Percentiles rank a stretch among this genome's conserved stretches.
phyloP scores from a whole-genome alignment of 2,797 vertebrate genomes.

The Malurus splendens region DNA sequence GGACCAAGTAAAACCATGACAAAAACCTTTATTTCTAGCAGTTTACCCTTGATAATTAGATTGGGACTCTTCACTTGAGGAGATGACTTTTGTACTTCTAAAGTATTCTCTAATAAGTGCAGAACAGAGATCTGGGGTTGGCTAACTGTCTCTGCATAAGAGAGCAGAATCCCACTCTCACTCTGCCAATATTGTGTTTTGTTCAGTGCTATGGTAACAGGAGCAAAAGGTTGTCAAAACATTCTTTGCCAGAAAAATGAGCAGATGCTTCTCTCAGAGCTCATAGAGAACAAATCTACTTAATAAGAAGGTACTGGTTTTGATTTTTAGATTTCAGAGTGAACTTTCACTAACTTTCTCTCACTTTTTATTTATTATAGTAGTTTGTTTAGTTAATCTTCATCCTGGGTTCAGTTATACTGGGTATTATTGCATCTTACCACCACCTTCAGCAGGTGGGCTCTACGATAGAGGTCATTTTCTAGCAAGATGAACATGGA shows the following conservation, averaged over 20 bases:
- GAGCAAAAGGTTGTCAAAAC: constrained; percentile 6
- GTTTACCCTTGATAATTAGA: background rate
- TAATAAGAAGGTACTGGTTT: background rate
- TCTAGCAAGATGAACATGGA: background rate
- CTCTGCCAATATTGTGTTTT: background rate
- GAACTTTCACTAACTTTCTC: background rate
- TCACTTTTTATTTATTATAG: background rate
- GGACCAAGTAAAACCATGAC: too few relatives aligned
- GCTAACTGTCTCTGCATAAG: background rate
- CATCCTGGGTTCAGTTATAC: background rate
- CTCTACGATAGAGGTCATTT: background rate
- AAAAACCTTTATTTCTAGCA: background rate
- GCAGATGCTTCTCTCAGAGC: background rate
- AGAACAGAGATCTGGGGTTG: background rate
- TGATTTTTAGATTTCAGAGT: background rate
- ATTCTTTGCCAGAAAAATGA: background rate
- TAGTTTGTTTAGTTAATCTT: background rate
- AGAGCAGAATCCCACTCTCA: background rate
- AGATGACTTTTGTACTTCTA: background rate
- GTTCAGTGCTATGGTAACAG: background rate
- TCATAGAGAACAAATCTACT: background rate
- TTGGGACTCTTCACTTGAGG: background rate
- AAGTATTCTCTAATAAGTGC: background rate
- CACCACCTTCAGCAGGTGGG: background rate
- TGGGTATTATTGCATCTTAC: background rate